A percentile compares a stretch with the other conserved stretches of the same genome.
Evolutionary conservation across 2,888 invertebrate species (phyloP).

Genomic region (Orchesellides sinensis): DNA sequence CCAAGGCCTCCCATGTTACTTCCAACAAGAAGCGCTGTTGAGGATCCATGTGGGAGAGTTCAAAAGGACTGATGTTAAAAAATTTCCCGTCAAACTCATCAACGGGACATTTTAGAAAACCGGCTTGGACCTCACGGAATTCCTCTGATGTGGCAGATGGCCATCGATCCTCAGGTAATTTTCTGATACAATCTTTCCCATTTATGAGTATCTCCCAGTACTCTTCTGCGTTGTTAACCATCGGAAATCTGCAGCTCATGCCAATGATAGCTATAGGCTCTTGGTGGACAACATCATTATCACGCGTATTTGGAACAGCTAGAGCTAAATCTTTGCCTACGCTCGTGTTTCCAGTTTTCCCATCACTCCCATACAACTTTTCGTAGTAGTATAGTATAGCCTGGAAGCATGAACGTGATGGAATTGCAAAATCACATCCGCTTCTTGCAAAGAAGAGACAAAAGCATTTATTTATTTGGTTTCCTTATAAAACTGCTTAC

Average conservation of each 20-base stretch:
- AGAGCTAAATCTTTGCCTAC: no score
- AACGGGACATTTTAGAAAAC: constrained; percentile 68
- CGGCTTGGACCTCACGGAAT: constrained; percentile 52
- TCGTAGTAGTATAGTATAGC: constrained; percentile 27
- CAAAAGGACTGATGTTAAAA: constrained; percentile 52
- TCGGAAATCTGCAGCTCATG: constrained; percentile 63
- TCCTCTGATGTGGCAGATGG: constrained; percentile 27
- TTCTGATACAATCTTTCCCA: constrained; percentile 56
- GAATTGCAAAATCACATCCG: not conserved
- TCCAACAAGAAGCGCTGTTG: constrained; percentile 64
- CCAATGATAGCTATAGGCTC: constrained; percentile 66
- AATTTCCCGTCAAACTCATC: constrained; percentile 70
- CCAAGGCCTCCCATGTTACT: constrained; percentile 66
- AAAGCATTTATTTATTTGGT: not conserved
- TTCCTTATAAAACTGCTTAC: constrained; percentile 4
- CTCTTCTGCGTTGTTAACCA: constrained; percentile 61
- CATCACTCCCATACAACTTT: constrained; percentile 11
- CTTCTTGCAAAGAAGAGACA: no score
- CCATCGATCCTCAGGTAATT: constrained; percentile 63
- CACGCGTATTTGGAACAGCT: no score
- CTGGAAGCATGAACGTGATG: not conserved
- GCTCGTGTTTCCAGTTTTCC: not conserved
- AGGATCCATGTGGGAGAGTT: constrained; percentile 58
- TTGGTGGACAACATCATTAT: constrained; percentile 30
- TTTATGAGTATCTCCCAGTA: constrained; percentile 64